A percentile compares a stretch with the other conserved stretches of the same genome.
phyloP scores from a whole-genome alignment of 2,888 invertebrate species.

The Drosophila paranaensis region DNA sequence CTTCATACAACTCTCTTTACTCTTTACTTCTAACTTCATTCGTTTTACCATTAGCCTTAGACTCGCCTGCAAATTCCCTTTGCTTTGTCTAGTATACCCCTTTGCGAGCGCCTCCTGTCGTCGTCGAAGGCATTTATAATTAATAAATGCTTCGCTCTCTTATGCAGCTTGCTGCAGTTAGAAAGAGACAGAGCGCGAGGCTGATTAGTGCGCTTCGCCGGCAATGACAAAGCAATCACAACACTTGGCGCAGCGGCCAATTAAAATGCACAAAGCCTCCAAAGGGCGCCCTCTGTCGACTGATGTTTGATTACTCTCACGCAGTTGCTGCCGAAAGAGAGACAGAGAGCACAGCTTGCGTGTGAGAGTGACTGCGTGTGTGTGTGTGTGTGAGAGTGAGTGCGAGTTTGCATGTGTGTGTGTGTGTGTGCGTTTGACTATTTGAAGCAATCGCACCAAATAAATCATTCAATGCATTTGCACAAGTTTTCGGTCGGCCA shows the following conservation, averaged over 20 bases:
- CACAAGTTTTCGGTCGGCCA: constrained; percentile 58
- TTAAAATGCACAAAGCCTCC: constrained; percentile 74
- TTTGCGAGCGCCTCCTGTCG: constrained; percentile 44
- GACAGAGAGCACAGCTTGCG: neutral
- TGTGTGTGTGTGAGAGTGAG: too few species aligned
- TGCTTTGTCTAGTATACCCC: constrained; percentile 17
- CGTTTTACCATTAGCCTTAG: neutral
- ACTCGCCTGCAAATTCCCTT: too few species aligned
- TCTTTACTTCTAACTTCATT: neutral
- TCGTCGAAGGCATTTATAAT: constrained; percentile 76
- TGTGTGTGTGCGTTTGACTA: constrained; percentile 31
- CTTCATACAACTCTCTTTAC: neutral
- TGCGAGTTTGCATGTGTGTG: neutral
- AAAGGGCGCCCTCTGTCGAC: constrained; percentile 68
- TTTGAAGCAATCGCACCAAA: constrained; percentile 76
- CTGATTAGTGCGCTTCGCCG: constrained; percentile 59
- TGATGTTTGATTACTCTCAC: constrained; percentile 58
- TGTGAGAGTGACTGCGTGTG: neutral
- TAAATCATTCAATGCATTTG: constrained; percentile 78
- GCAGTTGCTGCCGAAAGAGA: constrained; percentile 17
- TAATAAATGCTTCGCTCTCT: constrained; percentile 60
- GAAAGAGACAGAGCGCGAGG: constrained; percentile 17
- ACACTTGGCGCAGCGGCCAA: constrained; percentile 75
- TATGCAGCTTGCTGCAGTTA: constrained; percentile 9
- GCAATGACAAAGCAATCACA: constrained; percentile 79